Conservation (phyloP, 2,797 vertebrate species). For the Nyctalus aviator region DNA sequence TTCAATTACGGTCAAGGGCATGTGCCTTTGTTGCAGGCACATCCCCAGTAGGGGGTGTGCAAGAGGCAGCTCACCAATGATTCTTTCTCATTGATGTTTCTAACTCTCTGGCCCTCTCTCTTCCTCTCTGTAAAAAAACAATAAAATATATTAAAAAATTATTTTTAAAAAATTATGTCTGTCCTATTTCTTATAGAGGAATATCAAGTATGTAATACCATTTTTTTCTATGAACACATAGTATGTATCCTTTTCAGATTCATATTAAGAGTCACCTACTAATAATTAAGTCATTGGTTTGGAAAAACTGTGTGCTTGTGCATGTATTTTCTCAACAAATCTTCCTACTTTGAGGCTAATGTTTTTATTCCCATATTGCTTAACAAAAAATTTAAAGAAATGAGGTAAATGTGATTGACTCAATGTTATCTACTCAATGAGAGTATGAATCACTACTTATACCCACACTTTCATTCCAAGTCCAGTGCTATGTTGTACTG, state of each 20-base stretch:
- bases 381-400: background rate
- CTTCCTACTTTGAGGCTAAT: background rate
- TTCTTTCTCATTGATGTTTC: too few species aligned
- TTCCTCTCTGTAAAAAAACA: too few species aligned
- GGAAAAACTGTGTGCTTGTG: background rate
- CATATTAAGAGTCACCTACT: background rate
- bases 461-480: background rate
- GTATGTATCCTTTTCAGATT: background rate
- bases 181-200: background rate
- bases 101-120: too few species aligned
- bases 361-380: background rate
- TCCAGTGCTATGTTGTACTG: background rate
- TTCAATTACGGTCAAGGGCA: too few species aligned
- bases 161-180: background rate
- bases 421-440: background rate
- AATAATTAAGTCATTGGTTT: background rate
- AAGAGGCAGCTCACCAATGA: too few species aligned
- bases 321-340: slow-evolving; percentile 28
- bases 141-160: too few species aligned
- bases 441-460: background rate
- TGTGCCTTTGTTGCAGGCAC: too few species aligned
- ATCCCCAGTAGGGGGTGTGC: too few species aligned
- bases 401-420: background rate
- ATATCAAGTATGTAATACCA: background rate
- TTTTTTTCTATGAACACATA: background rate